Evolutionary conservation across 2,888 invertebrate species (phyloP), one percentile per base, ranked within the genome.

Genomic region (Tridacna gigas): DNA sequence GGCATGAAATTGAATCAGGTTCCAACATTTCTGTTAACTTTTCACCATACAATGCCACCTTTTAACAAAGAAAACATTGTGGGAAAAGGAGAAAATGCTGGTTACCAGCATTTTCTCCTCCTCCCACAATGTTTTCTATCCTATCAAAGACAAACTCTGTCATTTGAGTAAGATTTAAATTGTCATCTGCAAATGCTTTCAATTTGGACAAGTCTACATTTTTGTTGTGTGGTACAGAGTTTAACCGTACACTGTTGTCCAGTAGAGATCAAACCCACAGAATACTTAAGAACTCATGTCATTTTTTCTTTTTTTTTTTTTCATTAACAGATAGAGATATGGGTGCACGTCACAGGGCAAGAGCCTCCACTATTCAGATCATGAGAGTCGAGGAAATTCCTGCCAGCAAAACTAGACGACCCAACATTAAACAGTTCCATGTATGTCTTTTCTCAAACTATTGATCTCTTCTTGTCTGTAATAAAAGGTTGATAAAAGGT

Each of bases 361-460:
- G 99, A 88, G 99, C 99, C 74, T 99, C 99, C 95, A 97, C 99
- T 25, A 99, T 99, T 92, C 96, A 98, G 96, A 99, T 99, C 93
- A 99, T 99, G 95, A 98, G 98, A 96, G 98, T 99, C 89, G 98
- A 99, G 95, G 96, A 97, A 82, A 97, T 99, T 84, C 96, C 97
- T 93, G 98, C 99, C 28, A 96, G 96, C 28, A 97, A 98, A 91
- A 98, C 98, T 94, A 97, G 99, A 93, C 96, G 99, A 93, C 97
- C 98, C 45, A 97, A 98, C 94, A 97, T 99, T 86, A 99, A 99
- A 96, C 99, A 99, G 96, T 99, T 99, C 97, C 99, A 99, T 95
- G 98, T 95, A 94, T 92, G 94, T 67, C 20, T 26, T 28, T 56
- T 56, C n/a, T n/a, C n/a, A n/a, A n/a, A n/a, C n/a, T n/a, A n/a